These are phyloP conservation scores for Aspiorhynchus laticeps DNA, from an alignment of 2,113 vertebrate species.

Conservation along the genomic window DNA sequence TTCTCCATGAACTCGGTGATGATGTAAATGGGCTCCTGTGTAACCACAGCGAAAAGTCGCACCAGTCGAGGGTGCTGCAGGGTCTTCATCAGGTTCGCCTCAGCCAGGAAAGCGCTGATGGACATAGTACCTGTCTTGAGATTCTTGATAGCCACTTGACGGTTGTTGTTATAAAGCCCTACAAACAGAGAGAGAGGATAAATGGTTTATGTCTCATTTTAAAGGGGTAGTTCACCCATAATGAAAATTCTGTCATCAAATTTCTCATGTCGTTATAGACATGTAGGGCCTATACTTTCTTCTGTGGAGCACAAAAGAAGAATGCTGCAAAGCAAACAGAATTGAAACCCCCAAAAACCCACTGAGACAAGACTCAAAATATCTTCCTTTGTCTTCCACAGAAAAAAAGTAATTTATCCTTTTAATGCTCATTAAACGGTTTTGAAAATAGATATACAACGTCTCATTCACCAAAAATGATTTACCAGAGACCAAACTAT, in stretches of 20 bases:
- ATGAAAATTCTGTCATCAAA: not conserved
- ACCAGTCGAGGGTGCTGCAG: constrained; percentile 89
- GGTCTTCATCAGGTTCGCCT: constrained; percentile 98
- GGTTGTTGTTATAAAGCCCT: constrained; percentile 90
- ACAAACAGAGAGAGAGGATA: not conserved
- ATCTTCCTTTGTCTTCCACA: too few species aligned
- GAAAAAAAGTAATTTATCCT: not conserved
- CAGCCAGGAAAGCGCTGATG: constrained; percentile 89
- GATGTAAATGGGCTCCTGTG: constrained; percentile 95
- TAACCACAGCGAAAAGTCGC: constrained; percentile 93
- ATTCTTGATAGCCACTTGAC: constrained; percentile 92
- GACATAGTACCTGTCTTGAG: constrained; percentile 96
- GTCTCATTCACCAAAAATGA: not conserved
- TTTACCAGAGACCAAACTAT: not conserved
- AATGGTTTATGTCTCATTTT: not conserved
- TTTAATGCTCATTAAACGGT: not conserved
- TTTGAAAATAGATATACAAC: not conserved
- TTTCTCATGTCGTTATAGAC: not conserved
- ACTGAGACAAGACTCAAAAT: too few species aligned
- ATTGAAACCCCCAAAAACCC: too few species aligned
- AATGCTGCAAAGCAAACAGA: too few species aligned
- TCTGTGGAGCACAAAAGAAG: too few species aligned
- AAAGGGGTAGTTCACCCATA: not conserved
- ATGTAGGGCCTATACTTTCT: too few species aligned
- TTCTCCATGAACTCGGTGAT: constrained; percentile 99